phyloP scores from a whole-genome alignment of 2,113 vertebrate species.

The Trachemys scripta region DNA sequence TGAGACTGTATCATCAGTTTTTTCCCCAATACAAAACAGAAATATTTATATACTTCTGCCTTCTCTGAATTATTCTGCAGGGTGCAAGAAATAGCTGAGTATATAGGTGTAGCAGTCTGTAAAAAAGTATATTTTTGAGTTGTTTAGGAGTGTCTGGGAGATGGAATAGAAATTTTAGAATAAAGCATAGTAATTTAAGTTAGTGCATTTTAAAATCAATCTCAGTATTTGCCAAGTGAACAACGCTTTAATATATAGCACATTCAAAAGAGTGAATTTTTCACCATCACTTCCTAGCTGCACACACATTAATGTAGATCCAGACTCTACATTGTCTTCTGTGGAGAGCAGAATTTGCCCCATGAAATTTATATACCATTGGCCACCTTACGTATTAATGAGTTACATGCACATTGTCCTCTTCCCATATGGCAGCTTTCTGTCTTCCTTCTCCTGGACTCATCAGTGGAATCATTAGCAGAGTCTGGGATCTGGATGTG shows the following conservation, averaged over 20 bases:
- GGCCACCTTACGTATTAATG: background rate
- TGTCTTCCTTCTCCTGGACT: background rate
- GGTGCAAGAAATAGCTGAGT: background rate
- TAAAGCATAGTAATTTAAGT: background rate
- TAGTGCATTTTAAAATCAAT: background rate
- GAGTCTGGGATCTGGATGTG: background rate
- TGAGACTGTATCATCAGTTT: background rate
- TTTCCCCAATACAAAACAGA: background rate
- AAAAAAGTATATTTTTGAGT: background rate
- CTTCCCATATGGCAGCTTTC: background rate
- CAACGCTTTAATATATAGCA: background rate
- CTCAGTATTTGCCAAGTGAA: background rate
- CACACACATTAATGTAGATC: background rate
- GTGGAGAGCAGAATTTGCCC: background rate
- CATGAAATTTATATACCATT: background rate
- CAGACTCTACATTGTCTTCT: background rate
- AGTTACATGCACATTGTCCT: background rate
- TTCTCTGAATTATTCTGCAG: background rate
- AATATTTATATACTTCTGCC: background rate
- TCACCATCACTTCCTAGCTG: background rate
- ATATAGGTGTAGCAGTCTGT: rapidly evolving
- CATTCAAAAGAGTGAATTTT: background rate
- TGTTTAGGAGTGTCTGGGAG: background rate
- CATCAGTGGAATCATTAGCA: background rate
- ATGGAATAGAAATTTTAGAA: rapidly evolving